phyloP scores from a whole-genome alignment of 92 coral and sea anemone genomes.

The Diadumene lineata region DNA sequence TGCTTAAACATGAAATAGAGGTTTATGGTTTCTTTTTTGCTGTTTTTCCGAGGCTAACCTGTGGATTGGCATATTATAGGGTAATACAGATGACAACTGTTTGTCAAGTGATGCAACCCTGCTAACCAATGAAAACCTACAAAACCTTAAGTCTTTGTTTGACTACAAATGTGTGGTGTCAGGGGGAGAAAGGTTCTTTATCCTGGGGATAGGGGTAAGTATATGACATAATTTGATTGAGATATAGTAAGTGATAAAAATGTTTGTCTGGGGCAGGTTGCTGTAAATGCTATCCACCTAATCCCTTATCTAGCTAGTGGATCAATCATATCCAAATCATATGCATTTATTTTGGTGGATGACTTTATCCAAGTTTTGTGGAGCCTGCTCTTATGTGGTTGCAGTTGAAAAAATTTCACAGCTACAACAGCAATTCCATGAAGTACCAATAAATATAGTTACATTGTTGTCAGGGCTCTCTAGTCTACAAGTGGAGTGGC shows the following conservation, averaged over 20 bases:
- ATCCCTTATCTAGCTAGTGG: no score
- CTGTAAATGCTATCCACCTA: no score
- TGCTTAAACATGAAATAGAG: no score
- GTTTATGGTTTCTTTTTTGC: no score
- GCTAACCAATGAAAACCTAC: constrained; percentile 62
- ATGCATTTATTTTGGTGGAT: no score
- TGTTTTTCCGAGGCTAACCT: no score
- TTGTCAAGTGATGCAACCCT: constrained; percentile 60
- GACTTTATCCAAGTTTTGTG: no score
- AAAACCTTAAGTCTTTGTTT: constrained; percentile 72
- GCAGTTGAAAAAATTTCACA: no score
- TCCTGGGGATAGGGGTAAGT: constrained; percentile 74
- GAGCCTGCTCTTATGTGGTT: no score
- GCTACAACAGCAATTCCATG: background rate
- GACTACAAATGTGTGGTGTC: constrained; percentile 91
- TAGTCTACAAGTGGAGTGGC: constrained; percentile 86
- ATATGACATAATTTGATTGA: background rate
- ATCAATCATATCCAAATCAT: no score
- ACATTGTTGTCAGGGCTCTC: constrained; percentile 54
- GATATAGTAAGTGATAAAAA: background rate
- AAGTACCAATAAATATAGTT: background rate
- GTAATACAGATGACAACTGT: constrained; percentile 70
- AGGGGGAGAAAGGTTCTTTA: constrained; percentile 80
- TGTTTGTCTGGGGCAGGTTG: background rate
- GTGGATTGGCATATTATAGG: constrained; percentile 30